Conservation (phyloP, 2,888 invertebrate genomes). For the Eristalis pertinax region DNA sequence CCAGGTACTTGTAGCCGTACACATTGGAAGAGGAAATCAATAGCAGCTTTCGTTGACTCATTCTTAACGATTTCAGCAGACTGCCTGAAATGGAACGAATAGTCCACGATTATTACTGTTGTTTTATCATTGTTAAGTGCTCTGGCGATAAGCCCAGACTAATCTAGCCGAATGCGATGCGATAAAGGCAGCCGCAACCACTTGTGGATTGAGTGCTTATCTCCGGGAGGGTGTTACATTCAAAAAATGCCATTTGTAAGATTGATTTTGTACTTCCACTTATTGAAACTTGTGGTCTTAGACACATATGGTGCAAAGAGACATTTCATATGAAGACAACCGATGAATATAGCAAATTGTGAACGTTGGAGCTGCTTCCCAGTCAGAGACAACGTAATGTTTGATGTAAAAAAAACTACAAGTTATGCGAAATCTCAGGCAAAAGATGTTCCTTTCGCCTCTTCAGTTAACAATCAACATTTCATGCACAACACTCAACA, state of each 20-base stretch:
- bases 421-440: no score
- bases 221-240: neutral
- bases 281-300: no score
- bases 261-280: no score
- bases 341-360: no score
- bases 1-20: constrained; percentile 85
- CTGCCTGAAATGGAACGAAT: neutral
- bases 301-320: no score
- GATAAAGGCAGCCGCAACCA: neutral
- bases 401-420: no score
- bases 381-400: no score
- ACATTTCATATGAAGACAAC: no score
- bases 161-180: neutral
- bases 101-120: neutral
- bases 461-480: neutral
- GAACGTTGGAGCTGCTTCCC: no score
- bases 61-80: constrained; percentile 32
- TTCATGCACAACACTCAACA: neutral
- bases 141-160: constrained; percentile 28
- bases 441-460: no score
- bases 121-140: neutral
- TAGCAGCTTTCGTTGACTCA: constrained; percentile 82
- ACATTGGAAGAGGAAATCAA: constrained; percentile 88
- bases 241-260: neutral
- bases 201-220: neutral